These are phyloP conservation scores for Conchocele bisecta DNA, from an alignment of 2,888 invertebrate genomes.

Conservation along the genomic window DNA sequence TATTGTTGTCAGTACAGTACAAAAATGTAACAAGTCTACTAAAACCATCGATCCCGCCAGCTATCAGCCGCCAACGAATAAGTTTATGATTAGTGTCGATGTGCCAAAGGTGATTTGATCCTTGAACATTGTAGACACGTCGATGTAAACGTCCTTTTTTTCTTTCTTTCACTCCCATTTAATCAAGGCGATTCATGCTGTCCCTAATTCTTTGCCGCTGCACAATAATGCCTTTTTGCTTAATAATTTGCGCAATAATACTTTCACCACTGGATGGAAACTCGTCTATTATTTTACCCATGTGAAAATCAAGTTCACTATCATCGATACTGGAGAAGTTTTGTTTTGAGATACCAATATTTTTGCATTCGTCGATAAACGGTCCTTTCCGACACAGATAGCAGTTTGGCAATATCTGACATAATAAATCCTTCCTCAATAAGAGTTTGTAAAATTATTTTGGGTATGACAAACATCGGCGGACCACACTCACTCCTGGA, in stretches of 20 bases:
- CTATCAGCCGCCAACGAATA: slow-evolving; percentile 42
- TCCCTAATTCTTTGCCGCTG: slow-evolving; percentile 12
- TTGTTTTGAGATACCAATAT: slow-evolving; percentile 3
- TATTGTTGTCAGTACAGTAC: slow-evolving; percentile 30
- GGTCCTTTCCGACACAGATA: slow-evolving; percentile 19
- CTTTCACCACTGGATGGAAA: too few species aligned
- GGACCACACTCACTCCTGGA: too few species aligned
- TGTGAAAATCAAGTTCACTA: not conserved
- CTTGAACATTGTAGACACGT: slow-evolving; percentile 17
- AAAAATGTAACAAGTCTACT: slow-evolving; percentile 33
- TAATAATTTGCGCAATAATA: too few species aligned
- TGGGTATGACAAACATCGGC: slow-evolving; percentile 3
- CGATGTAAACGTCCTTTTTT: not conserved
- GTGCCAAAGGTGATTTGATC: slow-evolving; percentile 45
- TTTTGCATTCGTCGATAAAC: slow-evolving; percentile 15
- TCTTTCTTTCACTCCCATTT: not conserved
- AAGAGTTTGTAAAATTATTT: not conserved
- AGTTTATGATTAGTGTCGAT: slow-evolving; percentile 45
- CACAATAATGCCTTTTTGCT: too few species aligned
- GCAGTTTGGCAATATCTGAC: slow-evolving; percentile 6
- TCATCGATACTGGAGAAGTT: slow-evolving; percentile 19
- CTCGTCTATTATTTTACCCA: slow-evolving; percentile 2
- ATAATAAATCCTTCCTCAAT: slow-evolving; percentile 16
- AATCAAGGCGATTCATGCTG: not conserved
- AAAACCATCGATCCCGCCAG: slow-evolving; percentile 46